phyloP scores from a whole-genome alignment of 2,797 vertebrate species.

The Psittacula derbiana region DNA sequence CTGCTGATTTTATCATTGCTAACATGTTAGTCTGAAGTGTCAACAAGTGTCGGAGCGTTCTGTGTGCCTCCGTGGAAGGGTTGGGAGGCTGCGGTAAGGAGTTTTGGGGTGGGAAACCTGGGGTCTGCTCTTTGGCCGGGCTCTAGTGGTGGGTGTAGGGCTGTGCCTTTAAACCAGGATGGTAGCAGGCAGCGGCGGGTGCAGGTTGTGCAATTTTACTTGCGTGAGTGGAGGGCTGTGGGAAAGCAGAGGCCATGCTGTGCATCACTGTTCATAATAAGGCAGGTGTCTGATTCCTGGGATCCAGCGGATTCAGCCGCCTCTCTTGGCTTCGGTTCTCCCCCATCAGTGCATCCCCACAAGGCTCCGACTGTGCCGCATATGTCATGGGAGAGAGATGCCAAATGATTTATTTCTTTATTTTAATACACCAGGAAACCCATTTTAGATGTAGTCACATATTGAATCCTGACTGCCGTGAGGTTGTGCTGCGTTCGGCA shows the following conservation, averaged over 20 bases:
- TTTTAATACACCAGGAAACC: not conserved
- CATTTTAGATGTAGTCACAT: not conserved
- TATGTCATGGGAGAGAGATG: not conserved
- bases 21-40: not conserved
- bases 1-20: slow-evolving; percentile 13
- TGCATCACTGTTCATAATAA: not conserved
- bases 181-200: not conserved
- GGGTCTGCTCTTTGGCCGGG: not conserved
- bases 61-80: not conserved
- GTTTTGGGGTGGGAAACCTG: not conserved
- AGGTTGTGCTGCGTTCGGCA: not conserved
- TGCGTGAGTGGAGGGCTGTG: not conserved
- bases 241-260: not conserved
- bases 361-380: not conserved
- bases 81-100: not conserved
- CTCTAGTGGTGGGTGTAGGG: rapidly evolving
- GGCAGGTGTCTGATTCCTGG: slow-evolving; percentile 4
- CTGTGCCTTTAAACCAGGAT: not conserved
- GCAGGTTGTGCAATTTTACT: not conserved
- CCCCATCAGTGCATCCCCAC: not conserved
- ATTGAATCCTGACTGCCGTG: not conserved
- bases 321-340: not conserved
- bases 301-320: rapidly evolving
- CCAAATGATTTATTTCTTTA: not conserved
- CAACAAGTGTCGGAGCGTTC: not conserved